phyloP scores from a whole-genome alignment of 2,113 vertebrate genomes.

The Melanerpes aurifrons region DNA sequence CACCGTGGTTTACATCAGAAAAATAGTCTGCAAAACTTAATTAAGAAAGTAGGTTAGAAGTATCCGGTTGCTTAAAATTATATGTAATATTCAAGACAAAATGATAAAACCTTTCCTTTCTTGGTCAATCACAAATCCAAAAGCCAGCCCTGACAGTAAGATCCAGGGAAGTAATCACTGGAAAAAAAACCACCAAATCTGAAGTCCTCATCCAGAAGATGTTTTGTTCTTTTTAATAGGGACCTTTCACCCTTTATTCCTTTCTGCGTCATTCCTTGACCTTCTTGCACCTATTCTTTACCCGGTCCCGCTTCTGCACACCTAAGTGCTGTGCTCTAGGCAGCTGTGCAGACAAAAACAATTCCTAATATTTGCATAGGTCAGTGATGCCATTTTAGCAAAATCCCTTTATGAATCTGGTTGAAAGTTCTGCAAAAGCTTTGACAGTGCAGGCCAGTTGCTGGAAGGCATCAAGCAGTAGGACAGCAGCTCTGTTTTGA shows the following conservation, averaged over 20 bases:
- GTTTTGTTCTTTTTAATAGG: neutral
- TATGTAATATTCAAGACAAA: neutral
- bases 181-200: neutral
- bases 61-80: neutral
- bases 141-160: neutral
- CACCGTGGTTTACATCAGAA: neutral
- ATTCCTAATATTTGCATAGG: neutral
- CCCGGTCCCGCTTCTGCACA: neutral
- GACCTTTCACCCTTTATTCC: neutral
- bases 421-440: neutral
- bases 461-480: neutral
- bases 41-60: neutral
- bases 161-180: neutral
- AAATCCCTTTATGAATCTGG: neutral
- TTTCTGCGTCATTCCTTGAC: neutral
- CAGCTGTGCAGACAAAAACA: neutral
- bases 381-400: neutral
- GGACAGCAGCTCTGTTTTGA: neutral
- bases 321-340: neutral
- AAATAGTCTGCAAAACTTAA: neutral
- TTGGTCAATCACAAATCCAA: neutral
- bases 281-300: neutral
- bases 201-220: neutral
- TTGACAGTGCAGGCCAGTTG: neutral
- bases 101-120: neutral